A percentile compares a stretch with the other conserved stretches of the same genome.
Evolutionary conservation across 2,113 vertebrate genomes (phyloP).

Genomic region (Xiphorhynchus elegans): DNA sequence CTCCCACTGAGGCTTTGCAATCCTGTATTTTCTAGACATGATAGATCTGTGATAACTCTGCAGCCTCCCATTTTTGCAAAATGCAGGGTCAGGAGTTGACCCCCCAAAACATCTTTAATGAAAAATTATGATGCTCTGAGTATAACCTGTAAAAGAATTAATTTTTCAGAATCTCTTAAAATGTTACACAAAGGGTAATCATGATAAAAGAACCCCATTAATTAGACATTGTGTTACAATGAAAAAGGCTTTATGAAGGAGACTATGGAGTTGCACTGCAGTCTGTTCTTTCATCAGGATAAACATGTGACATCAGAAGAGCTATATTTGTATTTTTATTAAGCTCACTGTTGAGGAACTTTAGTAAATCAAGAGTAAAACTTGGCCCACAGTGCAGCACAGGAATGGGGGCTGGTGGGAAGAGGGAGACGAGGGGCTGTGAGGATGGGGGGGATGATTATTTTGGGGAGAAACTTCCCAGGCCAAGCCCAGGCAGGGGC

Average conservation of each 20-base stretch:
- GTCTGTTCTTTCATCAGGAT: neutral
- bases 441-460: neutral
- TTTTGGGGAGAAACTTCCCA: neutral
- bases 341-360: neutral
- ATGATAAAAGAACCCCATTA: slow-evolving; percentile 10
- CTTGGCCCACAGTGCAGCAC: no score
- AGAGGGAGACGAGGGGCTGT: fast-evolving
- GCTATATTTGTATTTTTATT: neutral
- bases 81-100: neutral
- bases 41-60: neutral
- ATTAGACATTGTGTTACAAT: slow-evolving; percentile 20
- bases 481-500: neutral
- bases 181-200: neutral
- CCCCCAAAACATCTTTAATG: neutral
- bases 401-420: neutral
- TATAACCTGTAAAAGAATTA: slow-evolving; percentile 29
- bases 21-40: neutral
- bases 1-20: neutral
- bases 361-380: neutral
- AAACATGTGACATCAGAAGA: neutral
- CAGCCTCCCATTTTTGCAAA: neutral
- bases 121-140: neutral
- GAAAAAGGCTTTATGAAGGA: neutral
- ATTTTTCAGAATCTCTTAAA: slow-evolving; percentile 32
- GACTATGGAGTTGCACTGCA: neutral